A percentile compares a stretch with the other conserved stretches of the same genome.
Conservation (phyloP, 1,140 invertebrate genomes). For the Babylonia areolata region DNA sequence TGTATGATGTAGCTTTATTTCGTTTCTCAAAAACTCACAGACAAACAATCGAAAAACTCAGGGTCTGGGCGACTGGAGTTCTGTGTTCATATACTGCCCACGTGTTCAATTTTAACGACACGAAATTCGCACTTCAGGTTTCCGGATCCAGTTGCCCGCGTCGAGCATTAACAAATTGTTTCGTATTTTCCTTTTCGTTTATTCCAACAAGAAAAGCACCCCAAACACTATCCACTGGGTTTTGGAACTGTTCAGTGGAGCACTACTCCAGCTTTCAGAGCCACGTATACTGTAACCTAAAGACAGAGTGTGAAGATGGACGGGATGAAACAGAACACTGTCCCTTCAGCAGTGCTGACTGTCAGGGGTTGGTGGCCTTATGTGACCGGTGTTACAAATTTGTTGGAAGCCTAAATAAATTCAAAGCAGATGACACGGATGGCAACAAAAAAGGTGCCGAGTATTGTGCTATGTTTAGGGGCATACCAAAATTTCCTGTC, state of each 20-base stretch:
- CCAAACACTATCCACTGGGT: neutral
- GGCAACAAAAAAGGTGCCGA: neutral
- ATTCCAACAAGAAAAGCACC: neutral
- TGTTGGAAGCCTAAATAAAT: neutral
- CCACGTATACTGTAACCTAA: neutral
- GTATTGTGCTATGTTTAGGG: neutral
- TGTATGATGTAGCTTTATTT: too few species aligned
- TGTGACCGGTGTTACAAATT: slow-evolving; percentile 4
- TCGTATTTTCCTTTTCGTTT: neutral
- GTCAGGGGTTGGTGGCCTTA: neutral
- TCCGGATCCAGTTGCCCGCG: neutral
- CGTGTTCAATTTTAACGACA: too few species aligned
- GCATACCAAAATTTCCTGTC: neutral
- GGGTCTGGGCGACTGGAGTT: too few species aligned
- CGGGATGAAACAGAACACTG: slow-evolving; percentile 3
- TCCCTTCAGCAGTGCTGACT: neutral
- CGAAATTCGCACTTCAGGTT: too few species aligned
- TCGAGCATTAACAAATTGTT: neutral
- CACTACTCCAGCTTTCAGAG: slow-evolving; percentile 17
- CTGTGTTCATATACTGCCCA: too few species aligned
- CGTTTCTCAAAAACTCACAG: too few species aligned
- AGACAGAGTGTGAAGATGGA: slow-evolving; percentile 9
- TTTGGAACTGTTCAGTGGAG: slow-evolving; percentile 12
- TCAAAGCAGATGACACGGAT: too few species aligned
- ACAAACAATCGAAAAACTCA: too few species aligned